These are phyloP conservation scores for Anastrepha obliqua DNA, from an alignment of 1,140 invertebrate species.

Conservation along the genomic window DNA sequence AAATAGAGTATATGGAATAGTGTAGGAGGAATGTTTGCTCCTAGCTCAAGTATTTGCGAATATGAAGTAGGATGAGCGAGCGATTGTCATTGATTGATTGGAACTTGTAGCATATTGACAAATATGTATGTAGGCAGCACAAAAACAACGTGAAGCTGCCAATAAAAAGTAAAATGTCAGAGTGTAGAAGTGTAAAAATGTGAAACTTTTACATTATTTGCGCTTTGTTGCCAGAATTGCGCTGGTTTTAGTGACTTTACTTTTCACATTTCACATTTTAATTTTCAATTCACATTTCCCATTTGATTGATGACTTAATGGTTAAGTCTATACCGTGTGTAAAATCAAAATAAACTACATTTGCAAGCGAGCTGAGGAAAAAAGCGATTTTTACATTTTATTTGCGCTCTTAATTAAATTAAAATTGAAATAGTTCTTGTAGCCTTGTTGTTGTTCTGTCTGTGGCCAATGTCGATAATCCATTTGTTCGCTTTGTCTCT, in stretches of 20 bases:
- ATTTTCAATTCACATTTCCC: slow-evolving; percentile 33
- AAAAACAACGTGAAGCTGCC: not conserved
- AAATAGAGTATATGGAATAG: not conserved
- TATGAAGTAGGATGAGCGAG: not conserved
- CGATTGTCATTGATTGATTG: slow-evolving; percentile 45
- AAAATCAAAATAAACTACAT: slow-evolving; percentile 2
- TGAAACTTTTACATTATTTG: slow-evolving; percentile 10
- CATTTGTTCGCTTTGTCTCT: slow-evolving; percentile 52
- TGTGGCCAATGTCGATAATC: slow-evolving; percentile 11
- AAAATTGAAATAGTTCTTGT: slow-evolving; percentile 2
- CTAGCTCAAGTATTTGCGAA: not conserved
- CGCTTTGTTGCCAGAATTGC: not conserved
- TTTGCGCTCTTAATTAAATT: slow-evolving; percentile 9
- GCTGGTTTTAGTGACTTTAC: not conserved
- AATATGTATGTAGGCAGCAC: not conserved
- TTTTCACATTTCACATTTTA: slow-evolving; percentile 18
- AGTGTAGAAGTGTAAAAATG: not conserved
- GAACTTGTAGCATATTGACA: slow-evolving; percentile 28
- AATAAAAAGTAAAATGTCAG: not conserved
- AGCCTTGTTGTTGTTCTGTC: not conserved
- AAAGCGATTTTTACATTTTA: not conserved
- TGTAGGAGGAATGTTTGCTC: not conserved
- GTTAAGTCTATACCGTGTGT: not conserved
- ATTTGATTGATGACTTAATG: slow-evolving; percentile 43
- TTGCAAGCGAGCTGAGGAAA: not conserved